Conservation (phyloP, 2,113 vertebrate species). For the Physeter macrocephalus region DNA sequence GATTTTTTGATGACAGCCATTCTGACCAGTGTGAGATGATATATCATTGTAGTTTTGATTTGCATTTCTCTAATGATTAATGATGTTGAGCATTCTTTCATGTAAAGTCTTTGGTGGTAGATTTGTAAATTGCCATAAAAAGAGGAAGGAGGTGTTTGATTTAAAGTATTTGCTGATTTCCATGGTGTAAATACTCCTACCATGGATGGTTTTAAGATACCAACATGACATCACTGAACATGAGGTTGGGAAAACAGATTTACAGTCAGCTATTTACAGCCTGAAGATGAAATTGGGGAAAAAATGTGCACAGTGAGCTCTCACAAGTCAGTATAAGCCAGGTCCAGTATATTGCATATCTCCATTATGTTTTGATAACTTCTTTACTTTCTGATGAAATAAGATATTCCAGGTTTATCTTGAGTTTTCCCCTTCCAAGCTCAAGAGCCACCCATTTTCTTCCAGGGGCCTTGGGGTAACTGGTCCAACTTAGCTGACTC, state of each 20-base stretch:
- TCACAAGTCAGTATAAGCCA: neutral
- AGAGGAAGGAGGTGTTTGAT: too few species aligned
- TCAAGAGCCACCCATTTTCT: neutral
- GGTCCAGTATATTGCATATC: neutral
- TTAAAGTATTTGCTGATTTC: neutral
- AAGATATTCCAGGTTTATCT: neutral
- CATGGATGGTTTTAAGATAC: neutral
- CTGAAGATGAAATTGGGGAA: neutral
- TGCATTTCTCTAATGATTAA: too few species aligned
- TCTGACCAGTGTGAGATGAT: too few species aligned
- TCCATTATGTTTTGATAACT: neutral
- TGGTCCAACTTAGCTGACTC: neutral
- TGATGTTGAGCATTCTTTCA: too few species aligned
- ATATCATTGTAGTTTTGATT: too few species aligned
- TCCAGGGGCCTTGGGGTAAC: neutral
- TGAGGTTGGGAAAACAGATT: neutral
- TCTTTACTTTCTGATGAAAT: neutral
- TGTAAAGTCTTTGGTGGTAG: neutral
- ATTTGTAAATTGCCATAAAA: neutral
- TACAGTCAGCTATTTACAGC: neutral
- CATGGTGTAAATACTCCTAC: neutral
- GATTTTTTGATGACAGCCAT: too few species aligned
- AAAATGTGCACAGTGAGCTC: neutral
- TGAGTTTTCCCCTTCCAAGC: neutral
- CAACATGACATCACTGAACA: neutral